A percentile compares a stretch with the other conserved stretches of the same genome.
Evolutionary conservation across 2,113 vertebrate genomes (phyloP).

Genomic region (Otocyon megalotis): DNA sequence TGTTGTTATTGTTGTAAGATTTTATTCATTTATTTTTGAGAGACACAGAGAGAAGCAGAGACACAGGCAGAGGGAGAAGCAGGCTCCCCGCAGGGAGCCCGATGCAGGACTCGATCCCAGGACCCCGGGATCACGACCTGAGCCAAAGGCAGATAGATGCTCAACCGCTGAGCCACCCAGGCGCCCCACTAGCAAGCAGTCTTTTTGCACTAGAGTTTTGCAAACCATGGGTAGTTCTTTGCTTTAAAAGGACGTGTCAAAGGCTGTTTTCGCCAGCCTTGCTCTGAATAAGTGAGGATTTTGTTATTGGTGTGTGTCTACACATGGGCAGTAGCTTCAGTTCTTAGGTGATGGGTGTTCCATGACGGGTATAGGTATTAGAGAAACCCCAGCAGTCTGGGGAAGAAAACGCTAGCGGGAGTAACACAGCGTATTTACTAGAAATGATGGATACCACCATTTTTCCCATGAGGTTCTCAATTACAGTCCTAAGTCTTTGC

Average conservation of each 20-base stretch:
- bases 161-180: too few relatives aligned
- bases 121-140: too few relatives aligned
- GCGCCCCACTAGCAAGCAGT: neutral
- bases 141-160: too few relatives aligned
- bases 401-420: neutral
- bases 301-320: neutral
- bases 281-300: neutral
- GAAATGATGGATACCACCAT: neutral
- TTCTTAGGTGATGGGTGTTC: neutral
- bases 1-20: too few relatives aligned
- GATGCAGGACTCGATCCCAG: too few relatives aligned
- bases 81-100: too few relatives aligned
- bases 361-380: neutral
- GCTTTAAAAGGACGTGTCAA: neutral
- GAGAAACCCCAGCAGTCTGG: neutral
- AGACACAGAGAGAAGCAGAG: too few relatives aligned
- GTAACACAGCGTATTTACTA: neutral
- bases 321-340: neutral
- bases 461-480: neutral
- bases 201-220: neutral
- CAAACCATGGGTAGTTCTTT: neutral
- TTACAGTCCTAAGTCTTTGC: constrained; percentile 25
- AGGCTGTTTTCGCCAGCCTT: neutral
- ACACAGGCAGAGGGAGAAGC: too few relatives aligned
- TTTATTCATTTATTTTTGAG: too few relatives aligned